Evolutionary conservation across 1,140 invertebrate species (phyloP), one percentile per base, ranked within the genome.

Genomic region (Bombyx mandarina): DNA sequence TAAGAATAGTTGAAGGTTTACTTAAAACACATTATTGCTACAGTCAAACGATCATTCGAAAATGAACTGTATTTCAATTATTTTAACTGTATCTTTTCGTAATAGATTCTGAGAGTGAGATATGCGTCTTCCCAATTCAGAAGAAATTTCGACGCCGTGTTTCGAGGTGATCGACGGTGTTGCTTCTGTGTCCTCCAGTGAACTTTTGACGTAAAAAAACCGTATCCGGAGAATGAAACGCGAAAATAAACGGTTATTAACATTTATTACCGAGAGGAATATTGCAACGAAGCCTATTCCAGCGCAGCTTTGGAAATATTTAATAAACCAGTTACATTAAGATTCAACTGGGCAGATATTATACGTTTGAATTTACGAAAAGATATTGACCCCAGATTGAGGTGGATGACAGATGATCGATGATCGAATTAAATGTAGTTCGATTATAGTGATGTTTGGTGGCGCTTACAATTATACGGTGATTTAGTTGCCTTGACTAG

Each of bases 361-460:
- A 53, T 60, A 22, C 64, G 69, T 74, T 77, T 67, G 68, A 77
- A 66, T 77, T 75, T 75, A 67, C 61, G 61, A 73, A 77, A 77
- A 83, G 79, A 83, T 86, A 84, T 82, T 84, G 81, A 86, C 79
- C 79, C 69, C 77, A 54, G 61, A 57, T 63, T 43, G 63, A 75
- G 73, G 68, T 76, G 74, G 77, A 75, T 71, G 77, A 66, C 73
- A 74, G 77, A 81, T 82, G 79, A 84, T 81, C 66, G 77, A 83
- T 82, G 73, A 65, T 73, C 57, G 68, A 66, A 77, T 73, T 73
- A 75, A 75, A 71, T 54, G 63, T 67, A 62, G 54, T 61, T 65
- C 67, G 76, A 76, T 72, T 75, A 35, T 9, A 51, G 73, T 74
- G 69, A 73, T 67, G 65, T 12, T 74, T 69, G 66, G 58, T 76